Evolutionary conservation across 2,888 invertebrate genomes (phyloP), one percentile per base, ranked within the genome.

Genomic region (Drosophila fungiperda): DNA sequence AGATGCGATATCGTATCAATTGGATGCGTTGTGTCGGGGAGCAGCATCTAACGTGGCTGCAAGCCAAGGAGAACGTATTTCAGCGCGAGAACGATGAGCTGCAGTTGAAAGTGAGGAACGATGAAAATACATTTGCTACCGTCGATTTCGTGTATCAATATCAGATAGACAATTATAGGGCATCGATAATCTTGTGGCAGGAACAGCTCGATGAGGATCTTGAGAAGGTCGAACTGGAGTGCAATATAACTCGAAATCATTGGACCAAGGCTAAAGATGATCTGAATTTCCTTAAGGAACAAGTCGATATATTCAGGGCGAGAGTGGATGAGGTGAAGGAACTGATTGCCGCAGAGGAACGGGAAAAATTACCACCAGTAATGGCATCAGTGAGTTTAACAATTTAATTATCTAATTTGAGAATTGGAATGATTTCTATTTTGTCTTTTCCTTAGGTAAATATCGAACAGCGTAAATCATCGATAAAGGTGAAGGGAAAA

Each of bases 1-100:
- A 76, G 40, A 7, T 68, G 54, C 72, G 86, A 0, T 84, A 84
- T 57, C 83, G 71, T 1, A 36, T 66, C 12, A 81, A 80, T 32
- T 85, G 84, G 86, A 29, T 78, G 17, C 68, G 48, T 6, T 71
- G 66, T 60, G 62, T 29, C 48, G 55, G 29, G 3, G 89, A 85
- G 0, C 87, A 85, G 50, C n/a, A 36, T 26, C 6, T 63, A 15
- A 33, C 61, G 64, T 35, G 20, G 17, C 1, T 68, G 2, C 12
- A 59, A 9, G 7, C 3, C n/a, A 78, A 69, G 29, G 83, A 78
- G 48, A 23, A 49, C 0, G n/a, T 3, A 0, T 32, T 68, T 35
- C 33, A 9, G 11, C n/a, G 52, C 0, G 71, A 86, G 12, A 17
- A 86, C 0, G 20, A 48, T 0, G 11, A 64, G 0, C 7, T 67